Conservation (phyloP, 2,888 invertebrate species). For the Trissoscelio sp. region DNA sequence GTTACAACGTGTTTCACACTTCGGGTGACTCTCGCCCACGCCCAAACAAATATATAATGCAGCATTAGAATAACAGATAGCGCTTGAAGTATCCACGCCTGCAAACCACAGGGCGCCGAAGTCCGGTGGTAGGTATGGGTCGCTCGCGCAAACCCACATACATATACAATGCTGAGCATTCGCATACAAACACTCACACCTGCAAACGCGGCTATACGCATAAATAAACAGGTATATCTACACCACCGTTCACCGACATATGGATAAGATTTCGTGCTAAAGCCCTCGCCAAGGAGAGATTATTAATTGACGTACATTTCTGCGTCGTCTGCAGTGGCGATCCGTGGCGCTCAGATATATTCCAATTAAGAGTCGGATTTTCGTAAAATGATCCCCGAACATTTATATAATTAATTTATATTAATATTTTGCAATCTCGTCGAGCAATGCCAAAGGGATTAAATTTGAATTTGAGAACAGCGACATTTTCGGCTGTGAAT, state of each 20-base stretch:
- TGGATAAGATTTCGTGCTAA: conserved; percentile 67
- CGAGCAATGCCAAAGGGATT: conserved; percentile 2
- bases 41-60: conserved; percentile 81
- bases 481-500: too few relatives aligned
- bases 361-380: conserved; percentile 66
- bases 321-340: conserved; percentile 67
- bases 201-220: conserved; percentile 47
- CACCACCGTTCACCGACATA: conserved; percentile 61
- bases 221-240: conserved; percentile 70
- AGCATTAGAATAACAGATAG: conserved; percentile 83
- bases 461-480: too few relatives aligned
- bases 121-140: conserved; percentile 63
- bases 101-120: conserved; percentile 78
- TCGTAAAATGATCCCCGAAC: conserved; percentile 64
- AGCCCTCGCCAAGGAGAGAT: conserved; percentile 66
- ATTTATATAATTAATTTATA: conserved; percentile 53
- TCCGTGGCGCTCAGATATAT: conserved; percentile 63
- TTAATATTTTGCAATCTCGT: conserved; percentile 35
- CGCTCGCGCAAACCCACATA: conserved; percentile 18
- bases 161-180: neutral
- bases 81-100: conserved; percentile 80
- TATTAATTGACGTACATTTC: conserved; percentile 66
- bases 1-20: conserved; percentile 82
- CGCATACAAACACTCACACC: conserved; percentile 30
- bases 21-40: conserved; percentile 79